Percentiles rank a stretch among this genome's conserved stretches.
Conservation (phyloP, 2,888 invertebrate species). For the Synergus itoensis region DNA sequence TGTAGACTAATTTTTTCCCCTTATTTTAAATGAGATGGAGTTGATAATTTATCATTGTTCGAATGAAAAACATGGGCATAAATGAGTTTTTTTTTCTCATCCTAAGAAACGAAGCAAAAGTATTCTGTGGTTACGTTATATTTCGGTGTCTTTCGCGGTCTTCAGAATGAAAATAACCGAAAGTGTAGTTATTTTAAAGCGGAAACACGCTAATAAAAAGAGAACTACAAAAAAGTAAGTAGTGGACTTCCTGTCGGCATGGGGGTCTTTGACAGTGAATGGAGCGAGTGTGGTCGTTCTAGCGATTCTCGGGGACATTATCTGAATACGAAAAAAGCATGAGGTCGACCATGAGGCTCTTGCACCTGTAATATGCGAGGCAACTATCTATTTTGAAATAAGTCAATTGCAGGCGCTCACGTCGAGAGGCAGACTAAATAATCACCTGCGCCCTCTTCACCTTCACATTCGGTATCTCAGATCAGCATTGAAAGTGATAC, state of each 20-base stretch:
- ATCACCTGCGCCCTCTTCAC: slow-evolving; percentile 48
- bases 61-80: no score
- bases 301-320: slow-evolving; percentile 3
- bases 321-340: slow-evolving; percentile 17
- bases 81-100: no score
- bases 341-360: not conserved
- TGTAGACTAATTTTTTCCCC: not conserved
- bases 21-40: no score
- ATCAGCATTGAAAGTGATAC: slow-evolving; percentile 47
- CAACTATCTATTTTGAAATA: slow-evolving; percentile 3
- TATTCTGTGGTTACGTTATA: not conserved
- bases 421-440: slow-evolving; percentile 16
- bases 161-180: not conserved
- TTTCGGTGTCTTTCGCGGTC: not conserved
- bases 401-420: not conserved
- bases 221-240: slow-evolving; percentile 22
- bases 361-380: slow-evolving; percentile 31
- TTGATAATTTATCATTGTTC: no score
- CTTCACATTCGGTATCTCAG: slow-evolving; percentile 46
- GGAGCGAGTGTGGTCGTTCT: not conserved
- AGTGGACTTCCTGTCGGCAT: slow-evolving; percentile 29
- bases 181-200: not conserved
- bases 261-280: not conserved
- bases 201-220: slow-evolving; percentile 9
- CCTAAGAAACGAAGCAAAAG: not conserved